Evolutionary conservation across 2,888 invertebrate species (phyloP).

Genomic region (Mesorhabditis sp.): DNA sequence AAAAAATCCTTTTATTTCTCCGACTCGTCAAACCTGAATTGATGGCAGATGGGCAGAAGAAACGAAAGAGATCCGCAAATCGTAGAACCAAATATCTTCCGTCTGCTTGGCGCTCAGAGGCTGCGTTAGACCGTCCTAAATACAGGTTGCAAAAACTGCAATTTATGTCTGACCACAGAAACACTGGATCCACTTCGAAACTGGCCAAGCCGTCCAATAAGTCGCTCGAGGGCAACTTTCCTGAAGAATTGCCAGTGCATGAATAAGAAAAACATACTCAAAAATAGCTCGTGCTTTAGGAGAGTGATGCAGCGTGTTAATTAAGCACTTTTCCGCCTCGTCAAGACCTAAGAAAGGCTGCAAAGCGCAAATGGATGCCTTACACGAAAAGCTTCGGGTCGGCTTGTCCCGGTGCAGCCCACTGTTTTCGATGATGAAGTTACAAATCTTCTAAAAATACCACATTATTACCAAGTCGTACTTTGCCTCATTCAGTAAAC

Average conservation of each 20-base stretch:
- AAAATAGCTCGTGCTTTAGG: neutral
- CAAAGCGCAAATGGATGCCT: neutral
- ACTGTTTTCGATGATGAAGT: neutral
- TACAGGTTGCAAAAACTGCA: neutral
- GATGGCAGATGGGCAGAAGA: neutral
- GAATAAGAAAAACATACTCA: neutral
- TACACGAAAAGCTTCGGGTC: neutral
- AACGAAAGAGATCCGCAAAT: slow-evolving; percentile 1
- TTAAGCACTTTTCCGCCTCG: slow-evolving; percentile 34
- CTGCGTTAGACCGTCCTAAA: neutral
- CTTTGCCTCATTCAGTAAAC: neutral
- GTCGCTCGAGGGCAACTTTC: neutral
- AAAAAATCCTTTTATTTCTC: neutral
- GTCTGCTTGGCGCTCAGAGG: neutral
- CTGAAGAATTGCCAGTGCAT: neutral
- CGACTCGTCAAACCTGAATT: neutral
- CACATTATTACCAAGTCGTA: neutral
- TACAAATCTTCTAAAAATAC: neutral
- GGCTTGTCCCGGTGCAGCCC: neutral
- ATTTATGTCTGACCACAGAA: neutral
- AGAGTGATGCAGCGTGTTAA: slow-evolving; percentile 25
- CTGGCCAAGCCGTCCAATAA: neutral
- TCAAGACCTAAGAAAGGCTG: too few species aligned
- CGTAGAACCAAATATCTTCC: neutral
- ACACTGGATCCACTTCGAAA: neutral